These are phyloP conservation scores for Molossus alvarezi DNA, from an alignment of 2,797 vertebrate genomes.

Conservation along the genomic window DNA sequence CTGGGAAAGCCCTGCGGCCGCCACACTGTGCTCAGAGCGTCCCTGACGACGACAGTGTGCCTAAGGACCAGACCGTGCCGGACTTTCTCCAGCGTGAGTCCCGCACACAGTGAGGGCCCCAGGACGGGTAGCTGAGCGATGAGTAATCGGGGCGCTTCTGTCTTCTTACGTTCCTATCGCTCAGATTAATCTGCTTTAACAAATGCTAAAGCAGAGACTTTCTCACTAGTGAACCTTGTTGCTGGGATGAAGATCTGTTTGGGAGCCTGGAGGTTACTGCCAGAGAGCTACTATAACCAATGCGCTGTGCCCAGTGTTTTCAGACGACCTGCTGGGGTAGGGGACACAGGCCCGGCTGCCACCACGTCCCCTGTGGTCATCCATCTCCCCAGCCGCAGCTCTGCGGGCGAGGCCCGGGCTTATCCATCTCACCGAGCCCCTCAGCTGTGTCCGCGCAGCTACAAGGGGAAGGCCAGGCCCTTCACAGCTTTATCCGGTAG, in stretches of 20 bases:
- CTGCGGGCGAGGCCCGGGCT: neutral
- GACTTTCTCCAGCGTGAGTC: accelerated
- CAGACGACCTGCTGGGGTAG: neutral
- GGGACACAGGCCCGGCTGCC: neutral
- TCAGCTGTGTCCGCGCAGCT: neutral
- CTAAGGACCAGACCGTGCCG: accelerated
- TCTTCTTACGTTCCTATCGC: slow-evolving; percentile 45
- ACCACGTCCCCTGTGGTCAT: neutral
- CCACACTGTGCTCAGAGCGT: neutral
- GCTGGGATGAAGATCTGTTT: slow-evolving; percentile 39
- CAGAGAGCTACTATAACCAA: neutral
- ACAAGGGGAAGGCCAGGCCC: neutral
- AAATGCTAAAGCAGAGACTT: slow-evolving; percentile 24
- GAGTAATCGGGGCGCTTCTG: neutral
- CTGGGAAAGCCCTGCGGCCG: neutral
- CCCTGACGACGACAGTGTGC: accelerated
- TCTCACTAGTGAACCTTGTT: neutral
- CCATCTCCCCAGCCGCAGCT: neutral
- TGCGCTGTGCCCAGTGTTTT: neutral
- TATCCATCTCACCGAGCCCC: neutral
- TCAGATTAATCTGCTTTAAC: slow-evolving; percentile 51
- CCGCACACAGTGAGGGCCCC: neutral
- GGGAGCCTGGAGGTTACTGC: neutral
- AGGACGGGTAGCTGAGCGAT: neutral
- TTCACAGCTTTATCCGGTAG: neutral